Base-by-base conservation (phyloP, 2,113 vertebrate species). In the Sinocyclocheilus maitianheensis region DNA sequence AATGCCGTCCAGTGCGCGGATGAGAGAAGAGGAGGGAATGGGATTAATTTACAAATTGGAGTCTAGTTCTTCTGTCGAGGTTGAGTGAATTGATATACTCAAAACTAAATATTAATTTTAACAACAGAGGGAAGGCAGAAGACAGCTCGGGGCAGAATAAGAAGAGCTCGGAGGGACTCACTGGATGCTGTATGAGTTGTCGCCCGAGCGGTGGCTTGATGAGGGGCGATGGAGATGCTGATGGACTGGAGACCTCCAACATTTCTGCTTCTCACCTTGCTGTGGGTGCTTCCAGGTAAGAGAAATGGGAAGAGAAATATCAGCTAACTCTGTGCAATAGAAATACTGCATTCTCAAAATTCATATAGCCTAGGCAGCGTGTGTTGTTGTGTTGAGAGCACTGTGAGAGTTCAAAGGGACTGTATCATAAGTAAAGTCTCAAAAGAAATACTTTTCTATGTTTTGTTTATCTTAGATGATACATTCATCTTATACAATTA, bases 241-340 rank as follows among this genome's bases (percentile, higher is more conserved):
- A 48, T 85, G 13, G 85, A 83, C 53, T 87, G 79, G 20, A 91
- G 89, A 91, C 87, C 93, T 40, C 81, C 88, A 89, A 90, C 89
- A 84, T 53, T 93, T 46, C 77, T 94, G 84, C 76, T 91, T 87
- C 78, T 94, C 83, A 81, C 93, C 87, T 81, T 92, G 30, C 22
- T 93, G 12, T 93, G 93, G 90, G 86, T 93, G 43, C 69, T 91
- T 81, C 90, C 90, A 93, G 94, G 94, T 95, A 91, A 91, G 90
- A 72, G 0, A 1, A 8, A 26, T n/a, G 10, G 1, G 16, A n/a
- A 34, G 2, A 24, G 16, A 26, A 34, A 67, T 34, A 74, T 22
- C 13, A 37, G 13, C n/a, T 26, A 26, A 48, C n/a, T 37, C 2
- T 46, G 43, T 46, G 3, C 37, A 51, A 9, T n/a, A 5, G n/a